A percentile compares a stretch with the other conserved stretches of the same genome.
These are phyloP conservation scores for Metopia argyrocephala DNA, from an alignment of 2,888 invertebrate genomes.

Conservation along the genomic window DNA sequence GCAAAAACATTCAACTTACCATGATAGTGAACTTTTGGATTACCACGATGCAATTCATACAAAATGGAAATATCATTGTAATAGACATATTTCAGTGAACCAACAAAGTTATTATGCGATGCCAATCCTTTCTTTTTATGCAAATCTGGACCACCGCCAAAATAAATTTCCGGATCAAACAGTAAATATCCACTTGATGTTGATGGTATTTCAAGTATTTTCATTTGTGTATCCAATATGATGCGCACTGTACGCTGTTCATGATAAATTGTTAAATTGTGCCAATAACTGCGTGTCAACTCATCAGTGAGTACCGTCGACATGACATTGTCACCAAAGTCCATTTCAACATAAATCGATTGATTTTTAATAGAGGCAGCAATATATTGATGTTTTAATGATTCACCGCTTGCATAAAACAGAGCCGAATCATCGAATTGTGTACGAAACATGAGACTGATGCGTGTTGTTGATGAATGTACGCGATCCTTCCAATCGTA, in stretches of 20 bases:
- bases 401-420: constrained; percentile 95
- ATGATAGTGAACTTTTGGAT: constrained; percentile 91
- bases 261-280: constrained; percentile 92
- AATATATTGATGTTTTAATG: constrained; percentile 90
- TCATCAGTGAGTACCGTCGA: constrained; percentile 84
- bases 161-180: constrained; percentile 96
- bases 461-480: constrained; percentile 90
- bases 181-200: constrained; percentile 84
- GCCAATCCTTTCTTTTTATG: constrained; percentile 89
- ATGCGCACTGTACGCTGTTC: constrained; percentile 86
- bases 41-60: constrained; percentile 90
- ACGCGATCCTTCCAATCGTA: constrained; percentile 96
- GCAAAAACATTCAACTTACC: constrained; percentile 74
- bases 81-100: constrained; percentile 93
- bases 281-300: constrained; percentile 89
- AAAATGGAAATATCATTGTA: constrained; percentile 95
- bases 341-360: constrained; percentile 90
- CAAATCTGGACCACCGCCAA: constrained; percentile 92
- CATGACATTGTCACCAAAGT: constrained; percentile 90
- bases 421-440: constrained; percentile 93
- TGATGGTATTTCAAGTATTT: constrained; percentile 84
- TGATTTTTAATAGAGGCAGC: constrained; percentile 91
- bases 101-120: constrained; percentile 91
- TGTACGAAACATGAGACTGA: constrained; percentile 94
- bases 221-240: constrained; percentile 86